phyloP scores from a whole-genome alignment of 1,140 invertebrate genomes.

The Aphidius ervi region DNA sequence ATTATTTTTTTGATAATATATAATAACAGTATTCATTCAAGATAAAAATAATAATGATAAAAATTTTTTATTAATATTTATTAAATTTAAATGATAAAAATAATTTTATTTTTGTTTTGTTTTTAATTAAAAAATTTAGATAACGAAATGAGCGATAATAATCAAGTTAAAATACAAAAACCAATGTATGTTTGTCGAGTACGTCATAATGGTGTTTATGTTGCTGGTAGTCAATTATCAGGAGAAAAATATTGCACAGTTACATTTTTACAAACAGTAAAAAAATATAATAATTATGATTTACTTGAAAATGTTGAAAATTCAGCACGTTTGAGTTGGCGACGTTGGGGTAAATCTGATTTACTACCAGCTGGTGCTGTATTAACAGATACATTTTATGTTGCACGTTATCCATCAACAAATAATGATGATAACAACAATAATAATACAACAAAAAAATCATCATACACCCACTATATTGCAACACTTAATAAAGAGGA shows the following conservation, averaged over 20 bases:
- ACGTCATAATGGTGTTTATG: conserved; percentile 64
- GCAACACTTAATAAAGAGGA: conserved; percentile 63
- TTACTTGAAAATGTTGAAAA: conserved; percentile 73
- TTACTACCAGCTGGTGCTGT: conserved; percentile 62
- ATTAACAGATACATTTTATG: conserved; percentile 52
- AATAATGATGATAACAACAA: conserved; percentile 37
- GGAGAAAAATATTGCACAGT: conserved; percentile 59
- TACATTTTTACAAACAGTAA: conserved; percentile 58
- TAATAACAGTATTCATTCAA: no score
- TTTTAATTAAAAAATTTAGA: conserved; percentile 2
- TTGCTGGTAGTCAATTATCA: conserved; percentile 59
- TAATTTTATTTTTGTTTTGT: background rate
- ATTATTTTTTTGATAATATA: no score
- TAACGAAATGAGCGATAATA: conserved; percentile 26
- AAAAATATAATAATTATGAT: conserved; percentile 63
- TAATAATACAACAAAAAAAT: conserved; percentile 14
- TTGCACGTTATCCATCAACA: conserved; percentile 48
- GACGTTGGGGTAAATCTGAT: conserved; percentile 64
- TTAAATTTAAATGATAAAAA: background rate
- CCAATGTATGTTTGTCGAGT: conserved; percentile 72
- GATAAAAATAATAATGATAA: background rate
- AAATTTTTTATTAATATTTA: background rate
- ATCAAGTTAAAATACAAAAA: conserved; percentile 12
- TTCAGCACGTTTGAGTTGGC: conserved; percentile 70
- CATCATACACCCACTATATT: conserved; percentile 57